Base-by-base conservation (phyloP, 2,888 invertebrate species). In the Eugnorisma glareosa region DNA sequence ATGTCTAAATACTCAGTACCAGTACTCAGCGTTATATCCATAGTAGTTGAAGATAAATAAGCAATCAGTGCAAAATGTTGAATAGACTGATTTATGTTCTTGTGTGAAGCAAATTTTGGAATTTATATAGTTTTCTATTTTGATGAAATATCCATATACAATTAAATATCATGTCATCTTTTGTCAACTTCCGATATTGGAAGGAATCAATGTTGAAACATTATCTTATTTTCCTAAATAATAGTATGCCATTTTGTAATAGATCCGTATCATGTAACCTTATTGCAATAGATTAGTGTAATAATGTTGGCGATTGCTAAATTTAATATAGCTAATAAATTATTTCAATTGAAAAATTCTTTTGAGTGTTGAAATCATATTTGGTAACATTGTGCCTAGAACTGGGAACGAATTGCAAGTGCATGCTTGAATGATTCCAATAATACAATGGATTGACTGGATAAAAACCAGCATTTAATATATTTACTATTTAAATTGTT, bases 381-480 rank as follows among this genome's bases (percentile, higher is more conserved):
- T 77, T 28, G 54, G 45, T 67, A 64, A 75, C 35, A 70, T 69
- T 77, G 73, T 77, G 73, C 73, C 71, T 70, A 83, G 76, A 67
- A 51, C 73, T 64, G 69, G 66, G 51, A 73, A 75, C 73, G 78
- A 87, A 83, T 87, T 90, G 83, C 82, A 93, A 93, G 95, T 95
- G 95, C 94, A 93, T 90, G 94, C 93, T 93, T 93, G 93, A 94
- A 94, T 94, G 90, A 93, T 92, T 93, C 92, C 92, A 93, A 92
- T 89, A 85, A 87, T 89, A 85, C 85, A 91, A 89, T 89, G 83
- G 90, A 92, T 92, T 89, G 92, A 94, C 94, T 95, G 95, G 95
- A 94, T 93, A 88, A 91, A 92, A 90, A 90, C 94, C 95, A 96
- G 96, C 96, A 96, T 96, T 96, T 96, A 95, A 95, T 93, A 94